A percentile compares a stretch with the other conserved stretches of the same genome.
Conservation (phyloP, 2,113 vertebrate species). For the Dissostichus mawsoni region DNA sequence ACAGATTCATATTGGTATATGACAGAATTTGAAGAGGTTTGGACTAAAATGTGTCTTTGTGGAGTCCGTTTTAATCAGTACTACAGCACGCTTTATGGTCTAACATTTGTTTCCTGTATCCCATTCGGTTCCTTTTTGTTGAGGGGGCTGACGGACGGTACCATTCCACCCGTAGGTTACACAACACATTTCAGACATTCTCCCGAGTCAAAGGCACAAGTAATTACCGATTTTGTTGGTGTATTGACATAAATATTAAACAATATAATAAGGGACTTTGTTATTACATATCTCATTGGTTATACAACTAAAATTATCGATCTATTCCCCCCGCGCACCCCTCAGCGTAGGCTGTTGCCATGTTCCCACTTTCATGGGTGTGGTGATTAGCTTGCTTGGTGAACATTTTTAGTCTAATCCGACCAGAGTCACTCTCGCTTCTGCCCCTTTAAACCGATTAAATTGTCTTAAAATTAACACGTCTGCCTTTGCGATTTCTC, state of each 20-base stretch:
- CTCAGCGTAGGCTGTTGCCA: constrained; percentile 81
- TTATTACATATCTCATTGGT: background rate
- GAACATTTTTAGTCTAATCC: constrained; percentile 77
- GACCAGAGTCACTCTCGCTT: constrained; percentile 37
- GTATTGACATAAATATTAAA: fast-evolving
- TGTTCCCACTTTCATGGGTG: constrained; percentile 88
- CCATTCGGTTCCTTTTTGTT: constrained; percentile 80
- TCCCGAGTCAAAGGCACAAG: fast-evolving
- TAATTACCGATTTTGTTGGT: fast-evolving
- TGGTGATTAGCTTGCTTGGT: constrained; percentile 84
- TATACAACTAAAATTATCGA: background rate
- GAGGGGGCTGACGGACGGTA: constrained; percentile 75
- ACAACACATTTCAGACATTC: background rate
- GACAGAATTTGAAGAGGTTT: background rate
- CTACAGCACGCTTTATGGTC: constrained; percentile 33
- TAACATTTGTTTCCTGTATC: constrained; percentile 80
- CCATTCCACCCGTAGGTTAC: constrained; percentile 71
- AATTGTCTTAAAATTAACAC: constrained; percentile 57
- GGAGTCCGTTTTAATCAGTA: constrained; percentile 7
- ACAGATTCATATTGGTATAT: too few relatives aligned
- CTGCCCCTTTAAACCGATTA: constrained; percentile 60
- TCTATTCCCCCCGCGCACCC: constrained; percentile 40
- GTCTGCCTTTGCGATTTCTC: constrained; percentile 39
- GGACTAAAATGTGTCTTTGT: background rate
- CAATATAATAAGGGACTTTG: fast-evolving